Evolutionary conservation across 2,113 vertebrate species (phyloP).

Genomic region (Piprites chloris): DNA sequence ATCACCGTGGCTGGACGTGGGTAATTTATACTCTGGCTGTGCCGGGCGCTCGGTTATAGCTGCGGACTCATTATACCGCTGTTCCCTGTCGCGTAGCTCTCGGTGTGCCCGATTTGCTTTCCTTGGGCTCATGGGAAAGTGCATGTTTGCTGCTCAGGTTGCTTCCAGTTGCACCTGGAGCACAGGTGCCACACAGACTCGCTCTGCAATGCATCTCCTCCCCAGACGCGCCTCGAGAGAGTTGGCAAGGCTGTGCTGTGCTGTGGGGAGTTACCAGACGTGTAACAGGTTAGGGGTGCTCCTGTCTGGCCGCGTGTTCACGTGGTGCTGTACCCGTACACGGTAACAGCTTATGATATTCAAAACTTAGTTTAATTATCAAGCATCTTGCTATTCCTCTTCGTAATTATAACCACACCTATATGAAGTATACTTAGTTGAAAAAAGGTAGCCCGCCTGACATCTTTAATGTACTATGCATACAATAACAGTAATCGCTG

Average conservation of each 20-base stretch:
- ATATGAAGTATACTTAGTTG: neutral
- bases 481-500: neutral
- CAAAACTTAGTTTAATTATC: neutral
- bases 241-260: neutral
- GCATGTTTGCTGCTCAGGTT: neutral
- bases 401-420: neutral
- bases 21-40: neutral
- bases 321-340: neutral
- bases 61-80: neutral
- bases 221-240: neutral
- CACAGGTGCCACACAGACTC: neutral
- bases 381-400: neutral
- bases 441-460: neutral
- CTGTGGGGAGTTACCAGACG: neutral
- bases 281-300: neutral
- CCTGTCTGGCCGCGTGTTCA: neutral
- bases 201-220: neutral
- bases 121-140: neutral
- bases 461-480: neutral
- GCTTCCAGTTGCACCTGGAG: neutral
- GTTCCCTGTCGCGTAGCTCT: neutral
- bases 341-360: neutral
- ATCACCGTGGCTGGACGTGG: neutral
- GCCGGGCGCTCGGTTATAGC: neutral
- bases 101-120: rapidly evolving